Conservation (phyloP, 1,140 invertebrate genomes). For the Bombus pyrosoma region DNA sequence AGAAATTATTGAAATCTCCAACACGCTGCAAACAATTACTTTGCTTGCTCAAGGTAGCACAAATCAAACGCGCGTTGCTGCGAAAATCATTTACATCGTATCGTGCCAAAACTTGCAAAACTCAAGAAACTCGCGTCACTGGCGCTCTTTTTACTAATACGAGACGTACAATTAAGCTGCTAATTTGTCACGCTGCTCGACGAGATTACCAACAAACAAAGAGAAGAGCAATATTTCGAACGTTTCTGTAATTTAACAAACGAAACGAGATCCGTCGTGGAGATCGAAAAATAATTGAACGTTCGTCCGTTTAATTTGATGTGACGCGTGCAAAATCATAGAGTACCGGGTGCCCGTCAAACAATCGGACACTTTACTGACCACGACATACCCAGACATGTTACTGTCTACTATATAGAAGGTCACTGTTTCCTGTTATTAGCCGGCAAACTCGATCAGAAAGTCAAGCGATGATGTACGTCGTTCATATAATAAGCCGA, state of each 20-base stretch:
- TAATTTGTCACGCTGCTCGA: neutral
- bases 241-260: neutral
- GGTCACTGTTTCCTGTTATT: conserved; percentile 52
- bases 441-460: conserved; percentile 42
- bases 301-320: neutral
- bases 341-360: neutral
- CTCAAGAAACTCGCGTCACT: neutral
- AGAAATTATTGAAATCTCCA: neutral
- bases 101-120: accelerated
- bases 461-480: conserved; percentile 49
- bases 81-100: neutral
- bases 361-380: conserved; percentile 40
- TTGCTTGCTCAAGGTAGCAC: neutral
- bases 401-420: conserved; percentile 35
- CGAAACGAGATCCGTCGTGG: neutral
- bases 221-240: neutral
- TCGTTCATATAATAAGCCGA: conserved; percentile 44
- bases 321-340: neutral
- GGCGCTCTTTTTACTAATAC: neutral
- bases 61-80: neutral
- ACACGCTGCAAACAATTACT: neutral
- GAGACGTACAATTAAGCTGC: neutral
- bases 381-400: neutral
- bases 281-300: neutral
- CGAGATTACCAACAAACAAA: neutral